phyloP scores from a whole-genome alignment of 2,113 vertebrate species.

The Crotalus helleri region DNA sequence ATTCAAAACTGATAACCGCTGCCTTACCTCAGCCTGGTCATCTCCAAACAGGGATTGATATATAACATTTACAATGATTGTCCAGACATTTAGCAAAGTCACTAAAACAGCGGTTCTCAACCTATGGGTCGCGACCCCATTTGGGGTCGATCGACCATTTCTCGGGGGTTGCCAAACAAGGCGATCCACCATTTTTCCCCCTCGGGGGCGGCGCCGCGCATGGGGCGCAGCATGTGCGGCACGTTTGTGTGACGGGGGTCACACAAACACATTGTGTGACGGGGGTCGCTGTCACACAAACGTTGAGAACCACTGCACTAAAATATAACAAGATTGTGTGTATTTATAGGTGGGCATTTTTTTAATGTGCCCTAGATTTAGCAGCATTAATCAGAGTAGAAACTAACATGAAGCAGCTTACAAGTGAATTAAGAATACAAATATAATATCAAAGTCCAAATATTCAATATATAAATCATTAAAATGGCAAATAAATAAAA shows the following conservation, averaged over 20 bases:
- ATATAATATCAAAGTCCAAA: not conserved
- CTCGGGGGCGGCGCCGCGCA: no score
- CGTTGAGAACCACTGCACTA: not conserved
- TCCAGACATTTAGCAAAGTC: not conserved
- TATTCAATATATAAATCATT: not conserved
- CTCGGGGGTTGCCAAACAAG: no score
- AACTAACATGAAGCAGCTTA: not conserved
- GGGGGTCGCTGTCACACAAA: no score
- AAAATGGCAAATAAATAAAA: not conserved
- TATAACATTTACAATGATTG: not conserved
- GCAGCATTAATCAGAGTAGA: not conserved
- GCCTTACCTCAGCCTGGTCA: not conserved
- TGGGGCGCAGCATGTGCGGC: no score
- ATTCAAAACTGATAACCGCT: no score
- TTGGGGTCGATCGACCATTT: no score
- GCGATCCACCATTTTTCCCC: no score
- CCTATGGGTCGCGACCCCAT: no score
- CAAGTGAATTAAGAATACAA: not conserved
- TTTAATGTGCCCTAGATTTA: not conserved
- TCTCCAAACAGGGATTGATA: not conserved
- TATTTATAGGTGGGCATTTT: not conserved
- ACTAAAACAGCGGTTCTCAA: not conserved
- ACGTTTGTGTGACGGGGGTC: no score
- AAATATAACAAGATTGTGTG: not conserved
- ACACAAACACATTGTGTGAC: no score